Base-by-base conservation (phyloP, 1,140 invertebrate genomes). In the Drosophila lacteicornis region DNA sequence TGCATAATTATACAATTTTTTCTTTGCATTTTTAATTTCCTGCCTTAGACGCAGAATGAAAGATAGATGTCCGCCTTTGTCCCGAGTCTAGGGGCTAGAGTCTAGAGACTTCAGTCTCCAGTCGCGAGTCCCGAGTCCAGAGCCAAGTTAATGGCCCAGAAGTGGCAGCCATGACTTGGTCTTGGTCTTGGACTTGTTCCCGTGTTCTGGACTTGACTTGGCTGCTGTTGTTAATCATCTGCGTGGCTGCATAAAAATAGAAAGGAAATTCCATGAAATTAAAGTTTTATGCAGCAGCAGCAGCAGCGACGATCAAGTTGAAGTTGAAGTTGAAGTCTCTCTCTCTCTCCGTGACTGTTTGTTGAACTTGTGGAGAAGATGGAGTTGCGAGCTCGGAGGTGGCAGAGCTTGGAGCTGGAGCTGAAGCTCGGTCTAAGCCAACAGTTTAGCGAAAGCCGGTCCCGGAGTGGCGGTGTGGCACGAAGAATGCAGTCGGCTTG, bases 191-290 rank as follows among this genome's bases (percentile, higher is more conserved):
- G 70, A 69, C 74, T 67, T 50, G 75, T 66, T 75, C 73, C 50
- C 70, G 43, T 59, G 66, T 73, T 74, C 70, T 74, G 60, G 70
- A 60, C 45, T 67, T 49, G 25, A 25, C 46, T 22, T 65, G 50
- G 9, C 62, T 56, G 74, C 59, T 58, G 66, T 57, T 62, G 73
- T 78, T 82, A 82, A 86, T 86, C 83, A 82, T 73, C 83, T 71
- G 57, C 47, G 57, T 56, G 47, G 79, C 66, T 66, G 79, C 83
- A 82, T 86, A 86, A 85, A 85, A 85, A 85, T 86, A 86, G 82
- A 86, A 87, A 86, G 83, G 79, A 86, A 85, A 86, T 85, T 86
- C 82, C 82, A 85, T 79, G 75, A 82, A 87, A 87, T 82, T 82
- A 82, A 82, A 82, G 75, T 79, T 82, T 79, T 75, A 79, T 81